phyloP scores from a whole-genome alignment of 37 sponge, comb jelly and placozoan genomes.

The Spongilla lacustris region DNA sequence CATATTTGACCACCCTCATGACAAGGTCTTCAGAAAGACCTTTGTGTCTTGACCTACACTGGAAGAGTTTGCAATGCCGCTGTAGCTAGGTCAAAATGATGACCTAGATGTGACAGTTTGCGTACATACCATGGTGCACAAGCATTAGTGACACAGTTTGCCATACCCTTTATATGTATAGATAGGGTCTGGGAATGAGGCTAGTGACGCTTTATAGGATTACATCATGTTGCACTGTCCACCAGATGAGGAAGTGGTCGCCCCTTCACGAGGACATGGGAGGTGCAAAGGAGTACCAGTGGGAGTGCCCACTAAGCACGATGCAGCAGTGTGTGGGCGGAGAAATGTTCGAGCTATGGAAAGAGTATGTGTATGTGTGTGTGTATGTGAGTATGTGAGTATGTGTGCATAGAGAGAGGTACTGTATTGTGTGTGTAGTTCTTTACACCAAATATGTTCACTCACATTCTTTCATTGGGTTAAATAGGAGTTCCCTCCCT shows the following conservation, averaged over 20 bases:
- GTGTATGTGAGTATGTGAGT: background rate
- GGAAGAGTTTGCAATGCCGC: too few relatives aligned
- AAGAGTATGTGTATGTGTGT: slow-evolving; percentile 25
- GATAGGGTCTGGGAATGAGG: too few relatives aligned
- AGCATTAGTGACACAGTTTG: too few relatives aligned
- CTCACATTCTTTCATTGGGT: background rate
- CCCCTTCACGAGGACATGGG: slow-evolving; percentile 17
- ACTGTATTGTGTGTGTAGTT: background rate
- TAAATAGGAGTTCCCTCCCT: slow-evolving; percentile 68
- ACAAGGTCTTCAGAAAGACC: too few relatives aligned
- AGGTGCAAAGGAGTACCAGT: slow-evolving; percentile 38
- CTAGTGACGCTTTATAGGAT: too few relatives aligned
- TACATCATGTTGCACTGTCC: background rate
- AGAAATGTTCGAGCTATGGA: slow-evolving; percentile 82
- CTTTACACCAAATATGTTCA: background rate
- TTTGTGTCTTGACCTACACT: too few relatives aligned
- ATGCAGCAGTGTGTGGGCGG: slow-evolving; percentile 79
- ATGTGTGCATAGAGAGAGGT: background rate
- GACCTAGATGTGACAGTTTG: too few relatives aligned
- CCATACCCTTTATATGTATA: too few relatives aligned
- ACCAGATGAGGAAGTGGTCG: background rate
- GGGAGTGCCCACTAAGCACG: slow-evolving; percentile 86
- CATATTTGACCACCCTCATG: too few relatives aligned
- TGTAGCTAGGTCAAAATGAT: too few relatives aligned
- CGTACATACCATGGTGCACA: too few relatives aligned